Evolutionary conservation across 2,888 invertebrate species (phyloP).

Genomic region (Hypolimnas misippus): DNA sequence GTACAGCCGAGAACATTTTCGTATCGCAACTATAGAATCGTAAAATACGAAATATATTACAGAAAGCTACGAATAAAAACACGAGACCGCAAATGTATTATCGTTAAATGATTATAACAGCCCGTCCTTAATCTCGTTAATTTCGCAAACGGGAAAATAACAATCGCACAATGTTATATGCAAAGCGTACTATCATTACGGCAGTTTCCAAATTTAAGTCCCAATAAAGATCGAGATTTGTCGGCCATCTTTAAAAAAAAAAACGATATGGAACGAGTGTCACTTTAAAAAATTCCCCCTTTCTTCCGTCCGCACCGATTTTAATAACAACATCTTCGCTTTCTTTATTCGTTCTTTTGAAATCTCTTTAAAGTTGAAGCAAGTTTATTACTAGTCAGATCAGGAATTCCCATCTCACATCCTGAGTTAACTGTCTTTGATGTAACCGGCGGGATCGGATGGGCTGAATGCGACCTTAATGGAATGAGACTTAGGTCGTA

Average conservation of each 20-base stretch:
- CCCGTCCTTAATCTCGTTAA: slow-evolving; percentile 25
- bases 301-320: slow-evolving; percentile 69
- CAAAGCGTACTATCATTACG: slow-evolving; percentile 9
- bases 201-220: slow-evolving; percentile 60
- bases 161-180: slow-evolving; percentile 23
- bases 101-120: slow-evolving; percentile 22
- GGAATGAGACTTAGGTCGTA: slow-evolving; percentile 45
- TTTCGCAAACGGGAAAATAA: slow-evolving; percentile 16
- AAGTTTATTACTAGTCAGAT: slow-evolving; percentile 82
- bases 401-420: slow-evolving; percentile 82
- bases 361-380: slow-evolving; percentile 71
- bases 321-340: slow-evolving; percentile 73
- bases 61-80: slow-evolving; percentile 19
- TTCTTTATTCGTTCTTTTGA: slow-evolving; percentile 79
- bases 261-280: slow-evolving; percentile 58
- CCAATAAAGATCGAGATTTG: slow-evolving; percentile 68
- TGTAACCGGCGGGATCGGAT: slow-evolving; percentile 55
- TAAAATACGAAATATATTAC: slow-evolving; percentile 32
- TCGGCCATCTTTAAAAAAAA: slow-evolving; percentile 57
- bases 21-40: slow-evolving; percentile 24
- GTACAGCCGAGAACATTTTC: slow-evolving; percentile 3
- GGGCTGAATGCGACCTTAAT: slow-evolving; percentile 49
- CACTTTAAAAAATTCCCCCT: slow-evolving; percentile 62
- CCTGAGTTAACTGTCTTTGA: slow-evolving; percentile 77
- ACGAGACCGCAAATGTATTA: slow-evolving; percentile 18